phyloP scores from a whole-genome alignment of 2,797 vertebrate species.

The Tachyglossus aculeatus region DNA sequence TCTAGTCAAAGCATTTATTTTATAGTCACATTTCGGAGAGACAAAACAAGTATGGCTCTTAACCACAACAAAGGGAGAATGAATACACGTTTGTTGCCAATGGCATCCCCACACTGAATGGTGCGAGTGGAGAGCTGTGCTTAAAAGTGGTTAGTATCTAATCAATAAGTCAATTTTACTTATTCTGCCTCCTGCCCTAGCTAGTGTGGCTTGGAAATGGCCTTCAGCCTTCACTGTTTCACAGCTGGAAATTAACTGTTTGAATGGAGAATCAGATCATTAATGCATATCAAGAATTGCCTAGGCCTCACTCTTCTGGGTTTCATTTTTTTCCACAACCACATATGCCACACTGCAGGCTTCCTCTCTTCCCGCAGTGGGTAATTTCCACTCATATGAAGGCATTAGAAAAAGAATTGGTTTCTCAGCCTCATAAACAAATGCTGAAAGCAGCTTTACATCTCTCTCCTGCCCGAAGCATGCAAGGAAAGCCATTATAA shows the following conservation, averaged over 20 bases:
- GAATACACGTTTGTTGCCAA: background rate
- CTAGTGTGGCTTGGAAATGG: no score
- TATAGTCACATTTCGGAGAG: no score
- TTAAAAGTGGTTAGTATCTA: background rate
- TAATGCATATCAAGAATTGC: background rate
- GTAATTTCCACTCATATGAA: background rate
- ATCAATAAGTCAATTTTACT: background rate
- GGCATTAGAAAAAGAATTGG: background rate
- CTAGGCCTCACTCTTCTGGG: background rate
- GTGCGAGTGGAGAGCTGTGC: background rate
- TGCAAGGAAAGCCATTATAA: slow-evolving; percentile 13
- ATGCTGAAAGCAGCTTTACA: background rate
- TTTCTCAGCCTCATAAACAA: slow-evolving; percentile 1
- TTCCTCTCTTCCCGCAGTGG: background rate
- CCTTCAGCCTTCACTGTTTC: background rate
- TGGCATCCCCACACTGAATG: background rate
- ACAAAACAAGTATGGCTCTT: no score
- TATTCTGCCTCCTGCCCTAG: background rate
- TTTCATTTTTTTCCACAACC: background rate
- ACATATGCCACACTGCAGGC: background rate
- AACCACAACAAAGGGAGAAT: no score
- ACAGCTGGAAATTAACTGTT: background rate
- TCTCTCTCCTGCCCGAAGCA: background rate
- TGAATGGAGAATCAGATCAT: slow-evolving; percentile 1
- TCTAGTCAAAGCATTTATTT: no score